Conservation (phyloP, 2,888 invertebrate genomes). For the Drosophila affinis region DNA sequence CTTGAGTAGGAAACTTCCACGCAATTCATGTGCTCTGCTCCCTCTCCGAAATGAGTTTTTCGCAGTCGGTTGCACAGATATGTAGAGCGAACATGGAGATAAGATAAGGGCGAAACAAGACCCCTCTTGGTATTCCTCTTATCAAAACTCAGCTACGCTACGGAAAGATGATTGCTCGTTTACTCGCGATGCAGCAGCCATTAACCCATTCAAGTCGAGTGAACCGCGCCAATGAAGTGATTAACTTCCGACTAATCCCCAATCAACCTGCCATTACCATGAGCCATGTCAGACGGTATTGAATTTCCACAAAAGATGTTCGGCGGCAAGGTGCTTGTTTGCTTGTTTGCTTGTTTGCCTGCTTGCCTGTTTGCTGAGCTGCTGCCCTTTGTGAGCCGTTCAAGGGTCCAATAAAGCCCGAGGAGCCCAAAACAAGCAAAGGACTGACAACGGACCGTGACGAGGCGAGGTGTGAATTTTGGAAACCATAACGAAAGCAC, state of each 20-base stretch:
- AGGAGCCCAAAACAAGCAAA: slow-evolving; percentile 32
- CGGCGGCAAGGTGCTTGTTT: slow-evolving; percentile 3
- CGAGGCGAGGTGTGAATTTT: slow-evolving; percentile 11
- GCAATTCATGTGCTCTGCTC: slow-evolving; percentile 1
- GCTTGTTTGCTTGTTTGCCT: background rate
- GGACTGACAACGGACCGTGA: slow-evolving; percentile 22
- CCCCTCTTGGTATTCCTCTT: background rate
- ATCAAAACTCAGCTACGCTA: background rate
- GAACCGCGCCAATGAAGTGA: slow-evolving; percentile 27
- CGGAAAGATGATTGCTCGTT: no score
- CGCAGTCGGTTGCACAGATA: slow-evolving; percentile 37
- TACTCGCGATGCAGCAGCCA: no score
- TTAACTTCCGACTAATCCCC: slow-evolving; percentile 29
- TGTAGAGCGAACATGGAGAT: slow-evolving; percentile 30
- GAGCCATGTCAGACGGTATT: slow-evolving; percentile 7
- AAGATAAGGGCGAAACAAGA: slow-evolving; percentile 31
- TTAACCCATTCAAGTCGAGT: background rate
- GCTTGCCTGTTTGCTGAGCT: background rate
- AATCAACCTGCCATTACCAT: slow-evolving; percentile 25
- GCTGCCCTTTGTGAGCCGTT: slow-evolving; percentile 13
- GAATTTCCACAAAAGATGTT: slow-evolving; percentile 29
- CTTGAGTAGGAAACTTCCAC: slow-evolving; percentile 38
- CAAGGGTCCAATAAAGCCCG: slow-evolving; percentile 23
- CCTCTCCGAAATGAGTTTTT: slow-evolving; percentile 40
- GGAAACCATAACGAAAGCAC: slow-evolving; percentile 22